Conservation (phyloP, 2,797 vertebrate species). For the Dipus sagitta region DNA sequence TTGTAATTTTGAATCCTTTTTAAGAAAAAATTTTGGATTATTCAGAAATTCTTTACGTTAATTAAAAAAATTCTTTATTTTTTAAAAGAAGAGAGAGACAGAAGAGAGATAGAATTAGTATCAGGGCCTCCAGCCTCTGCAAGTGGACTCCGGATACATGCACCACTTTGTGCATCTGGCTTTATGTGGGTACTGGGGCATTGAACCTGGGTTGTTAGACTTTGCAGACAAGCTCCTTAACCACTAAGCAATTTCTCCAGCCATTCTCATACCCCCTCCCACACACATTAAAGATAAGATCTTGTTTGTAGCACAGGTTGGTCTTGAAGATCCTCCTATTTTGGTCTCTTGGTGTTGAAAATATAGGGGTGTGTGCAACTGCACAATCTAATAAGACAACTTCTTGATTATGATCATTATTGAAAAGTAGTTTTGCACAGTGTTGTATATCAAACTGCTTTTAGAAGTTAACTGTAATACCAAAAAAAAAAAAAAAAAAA, state of each 20-base stretch:
- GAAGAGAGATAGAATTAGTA: no score
- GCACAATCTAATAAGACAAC: neutral
- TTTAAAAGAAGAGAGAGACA: no score
- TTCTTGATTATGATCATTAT: neutral
- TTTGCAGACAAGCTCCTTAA: neutral
- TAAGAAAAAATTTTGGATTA: neutral
- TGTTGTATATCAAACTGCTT: neutral
- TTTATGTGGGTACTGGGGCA: no score
- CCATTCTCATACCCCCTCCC: no score
- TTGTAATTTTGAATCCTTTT: neutral
- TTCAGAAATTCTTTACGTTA: slow-evolving; percentile 7
- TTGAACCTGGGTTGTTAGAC: no score
- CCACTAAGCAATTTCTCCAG: neutral
- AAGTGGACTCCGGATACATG: no score
- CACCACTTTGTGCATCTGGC: no score
- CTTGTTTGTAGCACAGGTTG: neutral
- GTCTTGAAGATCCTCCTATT: neutral
- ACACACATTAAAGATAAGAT: neutral
- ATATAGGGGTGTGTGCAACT: neutral
- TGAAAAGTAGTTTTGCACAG: slow-evolving; percentile 32
- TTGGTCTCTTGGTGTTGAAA: neutral
- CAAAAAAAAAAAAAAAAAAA: no score
- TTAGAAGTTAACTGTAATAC: neutral
- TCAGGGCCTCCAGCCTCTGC: neutral
- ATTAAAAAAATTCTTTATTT: neutral